A percentile compares a stretch with the other conserved stretches of the same genome.
phyloP scores from a whole-genome alignment of 1,140 invertebrate genomes.

The Protaetia brevitarsis region DNA sequence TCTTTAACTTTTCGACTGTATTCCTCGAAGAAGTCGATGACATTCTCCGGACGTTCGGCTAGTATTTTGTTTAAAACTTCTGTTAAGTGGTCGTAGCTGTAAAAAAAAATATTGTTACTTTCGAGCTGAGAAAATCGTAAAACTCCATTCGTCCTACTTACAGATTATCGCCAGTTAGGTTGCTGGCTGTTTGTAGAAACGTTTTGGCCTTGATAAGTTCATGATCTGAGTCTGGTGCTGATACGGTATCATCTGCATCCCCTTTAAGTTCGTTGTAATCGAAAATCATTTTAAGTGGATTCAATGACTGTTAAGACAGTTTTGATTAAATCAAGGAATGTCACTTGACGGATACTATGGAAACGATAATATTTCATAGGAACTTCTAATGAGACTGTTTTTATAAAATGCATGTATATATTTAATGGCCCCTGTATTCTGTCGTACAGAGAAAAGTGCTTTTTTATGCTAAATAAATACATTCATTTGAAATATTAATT shows the following conservation, averaged over 20 bases:
- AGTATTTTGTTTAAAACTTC: conserved; percentile 61
- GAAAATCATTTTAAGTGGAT: conserved; percentile 34
- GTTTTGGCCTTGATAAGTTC: conserved; percentile 45
- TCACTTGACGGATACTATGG: no score
- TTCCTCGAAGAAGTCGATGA: conserved; percentile 63
- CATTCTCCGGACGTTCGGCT: conserved; percentile 58
- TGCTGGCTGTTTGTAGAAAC: conserved; percentile 44
- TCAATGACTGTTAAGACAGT: no score
- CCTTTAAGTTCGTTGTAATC: conserved; percentile 26
- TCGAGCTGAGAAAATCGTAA: not conserved
- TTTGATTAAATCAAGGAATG: no score
- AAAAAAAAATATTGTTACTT: conserved; percentile 24
- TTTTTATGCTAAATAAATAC: no score
- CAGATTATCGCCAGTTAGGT: conserved; percentile 43
- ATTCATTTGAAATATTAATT: no score
- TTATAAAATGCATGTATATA: no score
- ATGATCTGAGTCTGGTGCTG: conserved; percentile 32
- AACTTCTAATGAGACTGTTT: no score
- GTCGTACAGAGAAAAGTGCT: no score
- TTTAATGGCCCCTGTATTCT: no score
- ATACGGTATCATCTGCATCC: conserved; percentile 13
- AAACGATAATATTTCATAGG: no score
- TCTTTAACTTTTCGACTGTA: conserved; percentile 62
- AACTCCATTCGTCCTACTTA: conserved; percentile 21
- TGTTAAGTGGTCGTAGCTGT: conserved; percentile 62